Percentiles rank a stretch among this genome's conserved stretches.
Conservation (phyloP, 2,888 invertebrate genomes). For the Thereva nobilitata region DNA sequence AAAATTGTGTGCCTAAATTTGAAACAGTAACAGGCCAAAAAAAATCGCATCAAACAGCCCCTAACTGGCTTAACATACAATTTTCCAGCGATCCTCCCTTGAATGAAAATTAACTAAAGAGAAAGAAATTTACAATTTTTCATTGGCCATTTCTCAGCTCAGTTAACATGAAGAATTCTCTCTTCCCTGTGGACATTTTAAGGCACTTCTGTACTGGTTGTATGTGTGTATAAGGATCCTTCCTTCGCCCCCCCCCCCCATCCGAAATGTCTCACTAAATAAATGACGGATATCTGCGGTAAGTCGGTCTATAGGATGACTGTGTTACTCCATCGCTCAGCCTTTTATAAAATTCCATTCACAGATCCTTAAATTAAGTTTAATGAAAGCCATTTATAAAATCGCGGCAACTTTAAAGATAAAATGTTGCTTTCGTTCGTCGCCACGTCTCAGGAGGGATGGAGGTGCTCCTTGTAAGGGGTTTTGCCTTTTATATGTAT, state of each 20-base stretch:
- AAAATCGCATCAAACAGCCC: constrained; percentile 15
- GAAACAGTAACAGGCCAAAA: too few relatives aligned
- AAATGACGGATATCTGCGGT: constrained; percentile 30
- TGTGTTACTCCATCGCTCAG: constrained; percentile 15
- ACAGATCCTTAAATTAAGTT: constrained; percentile 35
- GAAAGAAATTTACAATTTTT: constrained; percentile 13
- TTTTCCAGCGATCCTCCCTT: constrained; percentile 22
- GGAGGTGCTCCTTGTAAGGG: not conserved
- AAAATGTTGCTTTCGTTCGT: constrained; percentile 5
- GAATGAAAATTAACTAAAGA: constrained; percentile 23
- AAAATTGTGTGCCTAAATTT: too few relatives aligned
- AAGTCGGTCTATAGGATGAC: not conserved
- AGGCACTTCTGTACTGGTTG: too few relatives aligned
- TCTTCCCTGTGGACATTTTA: too few relatives aligned
- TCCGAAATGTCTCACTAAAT: constrained; percentile 11
- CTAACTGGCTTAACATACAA: constrained; percentile 23
- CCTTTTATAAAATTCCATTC: constrained; percentile 36
- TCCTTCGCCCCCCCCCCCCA: too few relatives aligned
- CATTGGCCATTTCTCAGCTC: constrained; percentile 17
- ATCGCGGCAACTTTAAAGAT: constrained; percentile 33
- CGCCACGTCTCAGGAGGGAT: not conserved
- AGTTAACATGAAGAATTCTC: not conserved
- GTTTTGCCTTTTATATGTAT: not conserved
- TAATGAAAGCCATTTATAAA: constrained; percentile 38
- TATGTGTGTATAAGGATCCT: too few relatives aligned